Conservation (phyloP, 2,888 invertebrate genomes). For the Branchipolynoe longqiensis region DNA sequence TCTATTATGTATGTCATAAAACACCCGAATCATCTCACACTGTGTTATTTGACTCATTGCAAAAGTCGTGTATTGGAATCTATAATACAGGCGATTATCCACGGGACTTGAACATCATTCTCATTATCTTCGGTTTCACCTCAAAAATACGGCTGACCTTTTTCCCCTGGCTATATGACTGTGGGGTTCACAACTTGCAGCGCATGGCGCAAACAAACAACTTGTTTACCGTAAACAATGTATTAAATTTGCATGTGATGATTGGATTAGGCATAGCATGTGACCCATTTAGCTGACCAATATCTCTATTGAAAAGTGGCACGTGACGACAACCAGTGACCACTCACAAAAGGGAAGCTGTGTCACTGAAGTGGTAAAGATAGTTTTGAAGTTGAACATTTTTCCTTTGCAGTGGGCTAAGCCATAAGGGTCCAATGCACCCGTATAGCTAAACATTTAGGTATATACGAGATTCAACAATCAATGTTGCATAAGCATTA, state of each 20-base stretch:
- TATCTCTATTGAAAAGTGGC: slow-evolving; percentile 58
- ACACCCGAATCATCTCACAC: no score
- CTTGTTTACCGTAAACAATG: slow-evolving; percentile 77
- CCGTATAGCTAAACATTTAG: no score
- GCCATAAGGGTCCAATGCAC: no score
- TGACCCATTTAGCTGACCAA: slow-evolving; percentile 60
- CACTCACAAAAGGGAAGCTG: no score
- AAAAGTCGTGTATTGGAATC: no score
- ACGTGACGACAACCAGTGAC: no score
- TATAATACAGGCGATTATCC: background rate
- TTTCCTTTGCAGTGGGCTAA: no score
- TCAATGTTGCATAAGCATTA: no score
- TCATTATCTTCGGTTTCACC: slow-evolving; percentile 61
- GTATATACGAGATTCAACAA: no score
- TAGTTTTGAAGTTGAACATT: no score
- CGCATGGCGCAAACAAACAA: slow-evolving; percentile 79
- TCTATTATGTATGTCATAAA: background rate
- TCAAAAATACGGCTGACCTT: slow-evolving; percentile 74
- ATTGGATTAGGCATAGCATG: slow-evolving; percentile 61
- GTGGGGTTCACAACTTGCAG: slow-evolving; percentile 75
- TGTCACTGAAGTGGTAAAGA: no score
- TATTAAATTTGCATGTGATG: slow-evolving; percentile 62
- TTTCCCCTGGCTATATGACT: slow-evolving; percentile 70
- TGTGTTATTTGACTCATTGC: no score
- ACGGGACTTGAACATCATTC: slow-evolving; percentile 48